phyloP scores from a whole-genome alignment of 2,113 vertebrate genomes.

The Equus quagga region DNA sequence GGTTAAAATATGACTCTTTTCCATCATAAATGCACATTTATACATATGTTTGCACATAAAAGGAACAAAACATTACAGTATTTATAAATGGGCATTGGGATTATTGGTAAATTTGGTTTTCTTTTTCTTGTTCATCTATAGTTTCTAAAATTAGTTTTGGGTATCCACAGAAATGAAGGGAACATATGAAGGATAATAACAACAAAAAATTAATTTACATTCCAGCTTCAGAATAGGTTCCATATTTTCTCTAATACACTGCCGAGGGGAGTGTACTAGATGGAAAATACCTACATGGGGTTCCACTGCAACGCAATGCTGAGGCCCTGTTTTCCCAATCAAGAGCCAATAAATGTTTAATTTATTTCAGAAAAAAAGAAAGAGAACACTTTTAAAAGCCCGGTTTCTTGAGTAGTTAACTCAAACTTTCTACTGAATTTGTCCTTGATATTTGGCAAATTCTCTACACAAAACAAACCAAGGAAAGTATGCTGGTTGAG shows the following conservation, averaged over 20 bases:
- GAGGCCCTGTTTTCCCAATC: neutral
- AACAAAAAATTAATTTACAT: neutral
- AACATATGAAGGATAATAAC: neutral
- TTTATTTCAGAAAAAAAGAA: neutral
- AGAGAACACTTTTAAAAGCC: neutral
- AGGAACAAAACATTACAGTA: neutral
- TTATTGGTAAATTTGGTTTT: neutral
- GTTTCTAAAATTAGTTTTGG: neutral
- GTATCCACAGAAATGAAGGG: neutral
- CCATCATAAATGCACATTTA: neutral
- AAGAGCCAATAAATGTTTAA: neutral
- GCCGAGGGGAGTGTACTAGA: neutral
- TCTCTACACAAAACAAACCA: neutral
- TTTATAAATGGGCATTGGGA: neutral
- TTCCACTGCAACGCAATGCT: too few species aligned
- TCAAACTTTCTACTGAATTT: neutral
- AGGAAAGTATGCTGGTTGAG: neutral
- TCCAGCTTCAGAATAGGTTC: neutral
- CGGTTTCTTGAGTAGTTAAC: neutral
- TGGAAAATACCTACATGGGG: neutral
- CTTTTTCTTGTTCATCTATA: neutral
- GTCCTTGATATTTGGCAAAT: neutral
- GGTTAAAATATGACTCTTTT: neutral
- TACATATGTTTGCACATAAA: neutral
- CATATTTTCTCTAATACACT: neutral